Percentiles rank a stretch among this genome's conserved stretches.
These are phyloP conservation scores for Halcyon chelicuti DNA, from an alignment of 2,797 vertebrate species.

Conservation along the genomic window DNA sequence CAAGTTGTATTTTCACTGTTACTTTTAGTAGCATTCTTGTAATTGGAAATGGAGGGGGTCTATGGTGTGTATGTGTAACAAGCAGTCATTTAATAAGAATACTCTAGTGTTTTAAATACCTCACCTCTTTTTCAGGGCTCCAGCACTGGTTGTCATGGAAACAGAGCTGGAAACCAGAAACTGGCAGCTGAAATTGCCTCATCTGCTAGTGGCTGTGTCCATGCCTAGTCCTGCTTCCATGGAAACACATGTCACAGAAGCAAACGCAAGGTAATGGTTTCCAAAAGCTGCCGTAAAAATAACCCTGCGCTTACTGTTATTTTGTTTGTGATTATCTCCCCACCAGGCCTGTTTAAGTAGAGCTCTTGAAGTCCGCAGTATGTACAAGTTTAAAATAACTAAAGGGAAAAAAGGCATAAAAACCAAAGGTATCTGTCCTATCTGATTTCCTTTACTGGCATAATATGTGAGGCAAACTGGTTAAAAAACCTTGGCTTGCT, in stretches of 20 bases:
- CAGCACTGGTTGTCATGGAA: conserved; percentile 59
- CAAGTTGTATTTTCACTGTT: background rate
- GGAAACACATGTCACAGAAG: conserved; percentile 65
- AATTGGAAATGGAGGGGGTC: background rate
- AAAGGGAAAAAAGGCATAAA: background rate
- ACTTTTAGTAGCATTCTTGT: background rate
- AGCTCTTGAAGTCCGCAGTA: background rate
- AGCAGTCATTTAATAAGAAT: conserved; percentile 10
- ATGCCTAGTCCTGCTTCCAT: conserved; percentile 67
- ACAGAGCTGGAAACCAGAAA: conserved; percentile 47
- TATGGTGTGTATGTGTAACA: background rate
- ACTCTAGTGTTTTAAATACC: conserved; percentile 30
- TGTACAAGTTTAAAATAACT: background rate
- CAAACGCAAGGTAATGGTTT: conserved; percentile 8
- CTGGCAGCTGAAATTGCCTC: conserved; percentile 48
- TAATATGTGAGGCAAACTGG: background rate
- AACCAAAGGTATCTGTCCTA: background rate
- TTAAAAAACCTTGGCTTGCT: background rate
- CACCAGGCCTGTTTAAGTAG: background rate
- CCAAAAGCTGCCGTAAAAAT: conserved; percentile 54
- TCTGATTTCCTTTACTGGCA: background rate
- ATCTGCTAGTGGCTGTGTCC: conserved; percentile 56
- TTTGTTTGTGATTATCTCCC: background rate
- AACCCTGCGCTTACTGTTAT: background rate
- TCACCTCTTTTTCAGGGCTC: conserved; percentile 7